These are phyloP conservation scores for Chrysolina oricalcia DNA, from an alignment of 2,888 invertebrate genomes.

Conservation along the genomic window DNA sequence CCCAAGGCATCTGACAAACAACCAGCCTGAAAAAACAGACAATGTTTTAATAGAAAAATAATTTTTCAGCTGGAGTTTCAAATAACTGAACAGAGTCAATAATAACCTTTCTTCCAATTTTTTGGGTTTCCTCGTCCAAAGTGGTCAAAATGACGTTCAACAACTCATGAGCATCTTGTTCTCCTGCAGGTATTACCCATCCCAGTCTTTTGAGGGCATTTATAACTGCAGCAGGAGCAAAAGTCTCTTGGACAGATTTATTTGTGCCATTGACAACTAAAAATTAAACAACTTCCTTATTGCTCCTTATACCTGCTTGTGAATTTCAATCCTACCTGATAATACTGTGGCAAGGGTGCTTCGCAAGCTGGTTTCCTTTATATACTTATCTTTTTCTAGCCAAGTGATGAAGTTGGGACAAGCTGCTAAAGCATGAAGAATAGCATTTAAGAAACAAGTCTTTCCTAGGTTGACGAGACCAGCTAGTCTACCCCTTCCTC, in stretches of 20 bases:
- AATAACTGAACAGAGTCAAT: neutral
- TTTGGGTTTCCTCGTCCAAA: constrained; percentile 87
- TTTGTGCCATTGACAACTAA: constrained; percentile 84
- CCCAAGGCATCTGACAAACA: constrained; percentile 85
- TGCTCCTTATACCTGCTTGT: neutral
- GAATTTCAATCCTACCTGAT: constrained; percentile 75
- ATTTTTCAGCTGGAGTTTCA: too few relatives aligned
- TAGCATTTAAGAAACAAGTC: constrained; percentile 94
- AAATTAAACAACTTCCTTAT: constrained; percentile 44
- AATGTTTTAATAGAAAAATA: neutral
- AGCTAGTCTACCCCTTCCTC: constrained; percentile 80
- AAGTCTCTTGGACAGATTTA: constrained; percentile 78
- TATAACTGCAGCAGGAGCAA: constrained; percentile 80
- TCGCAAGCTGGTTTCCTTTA: constrained; percentile 82
- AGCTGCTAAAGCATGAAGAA: constrained; percentile 91
- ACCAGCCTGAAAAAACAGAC: constrained; percentile 73
- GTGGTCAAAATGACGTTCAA: constrained; percentile 92
- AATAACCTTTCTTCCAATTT: constrained; percentile 75
- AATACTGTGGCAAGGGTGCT: constrained; percentile 83
- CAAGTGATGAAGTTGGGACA: constrained; percentile 89
- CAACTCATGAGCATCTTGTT: constrained; percentile 96
- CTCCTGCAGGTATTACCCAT: constrained; percentile 92
- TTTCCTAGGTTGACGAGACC: constrained; percentile 93
- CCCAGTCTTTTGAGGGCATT: constrained; percentile 83
- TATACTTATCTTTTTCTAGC: constrained; percentile 80